A percentile compares a stretch with the other conserved stretches of the same genome.
phyloP scores from a whole-genome alignment of 2,797 vertebrate species.

The Paedocypris micromegethes region DNA sequence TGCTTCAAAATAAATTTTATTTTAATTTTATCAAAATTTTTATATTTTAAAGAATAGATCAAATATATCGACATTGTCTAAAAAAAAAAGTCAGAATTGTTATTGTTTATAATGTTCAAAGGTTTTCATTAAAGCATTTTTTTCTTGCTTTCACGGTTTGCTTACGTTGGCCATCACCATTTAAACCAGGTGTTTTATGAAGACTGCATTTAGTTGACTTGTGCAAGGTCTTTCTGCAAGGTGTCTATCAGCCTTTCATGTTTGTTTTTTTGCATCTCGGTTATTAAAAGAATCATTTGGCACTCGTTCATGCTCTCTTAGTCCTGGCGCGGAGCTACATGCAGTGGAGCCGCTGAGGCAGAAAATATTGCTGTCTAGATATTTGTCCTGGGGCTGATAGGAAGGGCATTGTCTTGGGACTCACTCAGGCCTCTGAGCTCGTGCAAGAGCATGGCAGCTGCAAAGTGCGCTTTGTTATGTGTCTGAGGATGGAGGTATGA shows the following conservation, averaged over 20 bases:
- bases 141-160: no score
- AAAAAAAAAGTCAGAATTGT: no score
- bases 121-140: no score
- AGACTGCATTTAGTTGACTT: no score
- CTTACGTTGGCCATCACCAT: no score
- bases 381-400: conserved; percentile 90
- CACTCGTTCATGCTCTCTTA: conserved; percentile 58
- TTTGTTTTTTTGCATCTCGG: conserved; percentile 97
- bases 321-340: conserved; percentile 60
- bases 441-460: conserved; percentile 82
- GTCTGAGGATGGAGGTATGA: conserved; percentile 85
- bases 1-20: no score
- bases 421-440: conserved; percentile 77
- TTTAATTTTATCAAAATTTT: no score
- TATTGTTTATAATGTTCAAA: no score
- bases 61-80: no score
- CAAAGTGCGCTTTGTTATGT: conserved; percentile 87
- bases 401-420: conserved; percentile 87
- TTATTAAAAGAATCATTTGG: conserved; percentile 95
- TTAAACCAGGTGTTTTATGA: no score
- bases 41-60: no score
- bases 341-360: conserved; percentile 78
- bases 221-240: conserved; percentile 35
- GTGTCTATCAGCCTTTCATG: conserved; percentile 80
- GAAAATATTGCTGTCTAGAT: conserved; percentile 92